Base-by-base conservation (phyloP, 1,140 invertebrate genomes). In the Ptiloglossa arizonensis region DNA sequence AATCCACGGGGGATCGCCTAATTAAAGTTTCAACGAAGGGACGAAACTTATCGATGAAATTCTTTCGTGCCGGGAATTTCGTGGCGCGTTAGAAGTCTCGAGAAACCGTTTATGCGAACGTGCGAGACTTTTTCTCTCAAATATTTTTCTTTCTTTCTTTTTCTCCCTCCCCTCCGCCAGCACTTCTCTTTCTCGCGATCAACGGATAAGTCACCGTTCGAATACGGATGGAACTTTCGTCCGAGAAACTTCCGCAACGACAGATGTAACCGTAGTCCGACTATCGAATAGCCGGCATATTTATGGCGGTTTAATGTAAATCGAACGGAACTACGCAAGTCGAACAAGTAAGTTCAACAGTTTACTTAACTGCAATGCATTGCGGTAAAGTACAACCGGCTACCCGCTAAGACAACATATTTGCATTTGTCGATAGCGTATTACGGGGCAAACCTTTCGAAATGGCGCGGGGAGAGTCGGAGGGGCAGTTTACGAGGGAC, bases 171-270 rank as follows among this genome's bases (percentile, higher is more conserved):
- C n/a, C n/a, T n/a, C n/a, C n/a, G n/a, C n/a, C n/a, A n/a, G n/a
- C n/a, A n/a, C n/a, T 38, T 57, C 11, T 57, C 19, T 57, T 81
- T 71, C 54, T 48, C 44, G n/a, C 50, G 67, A 70, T 78, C 52
- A 78, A 78, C 75, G 73, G 24, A 46, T 68, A 62, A 77, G 66
- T 60, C 60, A 46, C 19, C 70, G 29, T 78, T 81, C 27, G 79
- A 63, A 81, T 71, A 46, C 27, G 72, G 52, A 66, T 59, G 68
- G n/a, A 52, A 41, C 50, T 71, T 41, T n/a, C 52, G n/a, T 66
- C 59, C 13, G 19, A 17, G 38, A 48, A 75, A 67, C 17, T 75
- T 46, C 15, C 27, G 27, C 17, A 35, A 56, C 50, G 72, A 75
- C 52, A 68, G 63, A 75, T 75, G 63, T 68, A 68, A 57, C 62